Conservation (phyloP, 2,888 invertebrate species). For the Eudasyphora cyanicolor region DNA sequence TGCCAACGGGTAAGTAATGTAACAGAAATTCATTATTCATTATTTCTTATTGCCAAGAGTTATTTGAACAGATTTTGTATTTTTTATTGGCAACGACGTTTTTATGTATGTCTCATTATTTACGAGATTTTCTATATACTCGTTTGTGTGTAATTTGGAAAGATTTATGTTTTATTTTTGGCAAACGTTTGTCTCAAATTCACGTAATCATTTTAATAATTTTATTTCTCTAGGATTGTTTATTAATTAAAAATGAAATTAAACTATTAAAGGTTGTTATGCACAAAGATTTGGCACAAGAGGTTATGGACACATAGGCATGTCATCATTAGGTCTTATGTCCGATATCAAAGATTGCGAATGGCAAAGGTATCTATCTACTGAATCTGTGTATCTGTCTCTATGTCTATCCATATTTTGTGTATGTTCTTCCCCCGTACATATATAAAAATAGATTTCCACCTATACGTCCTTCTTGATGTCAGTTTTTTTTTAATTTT, state of each 20-base stretch:
- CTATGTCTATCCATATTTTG: neutral
- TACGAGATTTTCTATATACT: too few relatives aligned
- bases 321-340: constrained; percentile 90
- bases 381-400: neutral
- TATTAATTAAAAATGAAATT: neutral
- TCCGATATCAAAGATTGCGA: constrained; percentile 90
- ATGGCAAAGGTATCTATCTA: constrained; percentile 84
- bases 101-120: too few relatives aligned
- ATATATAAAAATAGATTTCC: neutral
- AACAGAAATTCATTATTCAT: too few relatives aligned
- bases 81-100: too few relatives aligned
- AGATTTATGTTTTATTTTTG: too few relatives aligned
- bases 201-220: neutral
- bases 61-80: too few relatives aligned
- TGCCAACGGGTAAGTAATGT: constrained; percentile 82
- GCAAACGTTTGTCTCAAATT: too few relatives aligned
- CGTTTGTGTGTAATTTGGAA: too few relatives aligned
- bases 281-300: constrained; percentile 97
- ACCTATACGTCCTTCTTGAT: neutral
- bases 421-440: neutral
- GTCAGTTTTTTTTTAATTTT: too few relatives aligned
- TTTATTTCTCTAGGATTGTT: too few relatives aligned
- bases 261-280: constrained; percentile 93
- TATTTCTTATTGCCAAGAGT: too few relatives aligned
- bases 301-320: constrained; percentile 95